Conservation (phyloP, 2,113 vertebrate genomes). For the Cervus canadensis region DNA sequence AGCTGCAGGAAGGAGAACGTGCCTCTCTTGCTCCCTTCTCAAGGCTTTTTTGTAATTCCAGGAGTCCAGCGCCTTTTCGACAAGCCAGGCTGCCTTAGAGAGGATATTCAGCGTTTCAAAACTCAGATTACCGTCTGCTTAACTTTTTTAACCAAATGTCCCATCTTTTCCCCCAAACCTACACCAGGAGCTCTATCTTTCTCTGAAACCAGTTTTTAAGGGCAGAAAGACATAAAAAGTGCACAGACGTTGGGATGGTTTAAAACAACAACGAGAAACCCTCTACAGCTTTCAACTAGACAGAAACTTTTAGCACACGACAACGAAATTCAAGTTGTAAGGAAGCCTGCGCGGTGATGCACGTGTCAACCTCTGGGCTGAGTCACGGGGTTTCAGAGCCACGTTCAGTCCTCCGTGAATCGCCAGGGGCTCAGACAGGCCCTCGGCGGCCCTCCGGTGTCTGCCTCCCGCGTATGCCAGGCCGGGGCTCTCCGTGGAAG, state of each 20-base stretch:
- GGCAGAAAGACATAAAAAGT: slow-evolving; percentile 34
- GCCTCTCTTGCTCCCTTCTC: not conserved
- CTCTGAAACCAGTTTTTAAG: not conserved
- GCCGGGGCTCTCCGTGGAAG: accelerated
- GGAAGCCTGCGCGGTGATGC: slow-evolving; percentile 69
- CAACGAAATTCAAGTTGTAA: slow-evolving; percentile 66
- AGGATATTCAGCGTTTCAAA: accelerated
- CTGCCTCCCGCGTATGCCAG: not conserved
- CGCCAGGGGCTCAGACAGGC: slow-evolving; percentile 21
- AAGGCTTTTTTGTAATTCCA: accelerated
- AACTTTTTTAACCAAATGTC: not conserved
- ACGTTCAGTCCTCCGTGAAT: not conserved
- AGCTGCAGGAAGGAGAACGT: not conserved
- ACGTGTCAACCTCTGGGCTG: not conserved
- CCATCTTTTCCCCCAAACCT: not conserved
- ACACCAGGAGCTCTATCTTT: not conserved
- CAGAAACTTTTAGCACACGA: slow-evolving; percentile 50
- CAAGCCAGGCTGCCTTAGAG: accelerated
- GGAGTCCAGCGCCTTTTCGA: not conserved
- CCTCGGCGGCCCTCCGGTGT: not conserved
- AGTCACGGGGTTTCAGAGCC: not conserved
- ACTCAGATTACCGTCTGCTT: accelerated
- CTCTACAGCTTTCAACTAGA: not conserved
- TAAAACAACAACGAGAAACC: slow-evolving; percentile 29
- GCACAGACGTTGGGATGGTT: slow-evolving; percentile 10